Evolutionary conservation across 2,113 vertebrate genomes (phyloP).

Genomic region (Anser brachyrhynchus): DNA sequence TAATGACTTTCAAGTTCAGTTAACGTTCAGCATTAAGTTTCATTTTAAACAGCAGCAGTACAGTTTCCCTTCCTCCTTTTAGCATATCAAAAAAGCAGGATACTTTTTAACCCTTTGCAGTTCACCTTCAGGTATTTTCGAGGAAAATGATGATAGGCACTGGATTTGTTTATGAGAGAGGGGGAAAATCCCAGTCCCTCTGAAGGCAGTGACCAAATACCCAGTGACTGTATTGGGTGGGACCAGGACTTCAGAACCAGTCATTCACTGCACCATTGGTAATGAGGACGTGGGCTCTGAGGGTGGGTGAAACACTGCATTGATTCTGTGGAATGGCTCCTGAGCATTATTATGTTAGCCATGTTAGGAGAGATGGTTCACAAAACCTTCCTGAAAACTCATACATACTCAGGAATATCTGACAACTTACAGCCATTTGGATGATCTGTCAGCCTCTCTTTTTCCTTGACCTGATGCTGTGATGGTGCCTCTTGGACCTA

Average conservation of each 20-base stretch:
- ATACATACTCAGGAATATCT: background rate
- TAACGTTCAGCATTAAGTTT: background rate
- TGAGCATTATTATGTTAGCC: background rate
- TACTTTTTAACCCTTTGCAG: conserved; percentile 14
- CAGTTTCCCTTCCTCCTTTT: background rate
- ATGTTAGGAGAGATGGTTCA: background rate
- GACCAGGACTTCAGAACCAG: background rate
- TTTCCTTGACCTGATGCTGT: background rate
- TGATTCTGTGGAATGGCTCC: background rate
- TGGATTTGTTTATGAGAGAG: background rate
- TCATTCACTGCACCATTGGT: background rate
- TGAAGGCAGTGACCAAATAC: background rate
- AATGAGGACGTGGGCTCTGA: background rate
- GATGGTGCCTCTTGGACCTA: background rate
- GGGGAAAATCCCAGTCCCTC: background rate
- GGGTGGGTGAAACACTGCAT: rapidly evolving
- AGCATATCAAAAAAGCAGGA: background rate
- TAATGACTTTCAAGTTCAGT: conserved; percentile 51
- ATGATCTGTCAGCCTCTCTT: background rate
- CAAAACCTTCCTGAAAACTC: background rate
- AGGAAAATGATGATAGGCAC: background rate
- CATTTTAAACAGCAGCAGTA: background rate
- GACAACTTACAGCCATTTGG: background rate
- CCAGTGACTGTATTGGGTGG: background rate
- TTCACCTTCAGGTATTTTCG: background rate